Percentiles rank a stretch among this genome's conserved stretches.
These are phyloP conservation scores for Parotocinclus haroldoi DNA, from an alignment of 2,797 vertebrate species.

Conservation along the genomic window DNA sequence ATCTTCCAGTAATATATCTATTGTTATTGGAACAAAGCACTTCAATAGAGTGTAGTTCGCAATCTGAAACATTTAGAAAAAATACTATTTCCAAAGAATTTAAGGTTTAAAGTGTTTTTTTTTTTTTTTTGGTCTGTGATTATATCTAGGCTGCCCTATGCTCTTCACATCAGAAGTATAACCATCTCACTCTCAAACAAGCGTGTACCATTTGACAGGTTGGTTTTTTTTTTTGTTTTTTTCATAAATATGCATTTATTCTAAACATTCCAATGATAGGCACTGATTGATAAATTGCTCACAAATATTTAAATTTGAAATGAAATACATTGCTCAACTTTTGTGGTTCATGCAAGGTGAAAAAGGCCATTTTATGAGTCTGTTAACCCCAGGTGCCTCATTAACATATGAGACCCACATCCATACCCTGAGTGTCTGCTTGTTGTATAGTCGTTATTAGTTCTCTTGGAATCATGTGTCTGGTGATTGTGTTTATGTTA, in stretches of 20 bases:
- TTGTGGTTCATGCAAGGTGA: neutral
- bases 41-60: too few relatives aligned
- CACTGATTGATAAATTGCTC: constrained; percentile 14
- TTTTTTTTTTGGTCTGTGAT: neutral
- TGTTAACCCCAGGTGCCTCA: constrained; percentile 5
- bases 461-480: constrained; percentile 21
- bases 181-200: too few relatives aligned
- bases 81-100: too few relatives aligned
- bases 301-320: too few relatives aligned
- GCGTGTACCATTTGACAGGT: too few relatives aligned
- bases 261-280: constrained; percentile 57
- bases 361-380: too few relatives aligned
- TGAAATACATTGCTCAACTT: constrained; percentile 1
- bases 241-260: too few relatives aligned
- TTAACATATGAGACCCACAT: constrained; percentile 2
- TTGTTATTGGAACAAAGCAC: too few relatives aligned
- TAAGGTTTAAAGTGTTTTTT: too few relatives aligned
- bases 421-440: constrained; percentile 4
- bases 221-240: too few relatives aligned
- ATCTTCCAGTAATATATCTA: too few relatives aligned
- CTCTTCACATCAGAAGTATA: neutral
- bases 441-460: constrained; percentile 32
- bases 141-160: neutral
- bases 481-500: constrained; percentile 64
- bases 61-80: too few relatives aligned